phyloP scores from a whole-genome alignment of 2,113 vertebrate genomes.

The Ptyas mucosa region DNA sequence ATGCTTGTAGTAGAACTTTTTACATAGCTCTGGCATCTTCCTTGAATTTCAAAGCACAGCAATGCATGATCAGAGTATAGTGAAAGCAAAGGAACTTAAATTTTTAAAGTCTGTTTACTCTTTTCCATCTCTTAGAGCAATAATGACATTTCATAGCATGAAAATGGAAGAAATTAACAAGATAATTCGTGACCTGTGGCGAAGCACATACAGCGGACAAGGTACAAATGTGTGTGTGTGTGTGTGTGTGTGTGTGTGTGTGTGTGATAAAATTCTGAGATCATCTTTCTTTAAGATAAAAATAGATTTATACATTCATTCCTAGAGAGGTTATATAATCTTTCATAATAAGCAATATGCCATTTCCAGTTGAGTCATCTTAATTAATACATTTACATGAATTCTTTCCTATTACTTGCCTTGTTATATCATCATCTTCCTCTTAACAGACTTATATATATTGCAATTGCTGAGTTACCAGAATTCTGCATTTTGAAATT shows the following conservation, averaged over 20 bases:
- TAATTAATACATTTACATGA: background rate
- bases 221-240: slow-evolving; percentile 57
- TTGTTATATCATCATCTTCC: background rate
- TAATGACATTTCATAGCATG: slow-evolving; percentile 98
- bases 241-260: too few relatives aligned
- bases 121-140: slow-evolving; percentile 75
- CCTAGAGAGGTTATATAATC: background rate
- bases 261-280: background rate
- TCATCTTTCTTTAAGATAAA: background rate
- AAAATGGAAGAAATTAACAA: slow-evolving; percentile 99
- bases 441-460: background rate
- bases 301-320: background rate
- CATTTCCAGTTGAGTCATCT: background rate
- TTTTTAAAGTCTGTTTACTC: background rate
- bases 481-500: background rate
- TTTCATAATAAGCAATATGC: background rate
- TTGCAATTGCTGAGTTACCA: background rate
- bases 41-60: background rate
- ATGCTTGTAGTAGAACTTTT: background rate
- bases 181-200: slow-evolving; percentile 94
- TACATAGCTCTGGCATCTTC: background rate
- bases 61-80: background rate
- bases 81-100: background rate
- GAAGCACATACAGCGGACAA: slow-evolving; percentile 94
- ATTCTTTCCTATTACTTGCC: background rate